These are phyloP conservation scores for Prionailurus bengalensis DNA, from an alignment of 2,113 vertebrate genomes.

Conservation along the genomic window DNA sequence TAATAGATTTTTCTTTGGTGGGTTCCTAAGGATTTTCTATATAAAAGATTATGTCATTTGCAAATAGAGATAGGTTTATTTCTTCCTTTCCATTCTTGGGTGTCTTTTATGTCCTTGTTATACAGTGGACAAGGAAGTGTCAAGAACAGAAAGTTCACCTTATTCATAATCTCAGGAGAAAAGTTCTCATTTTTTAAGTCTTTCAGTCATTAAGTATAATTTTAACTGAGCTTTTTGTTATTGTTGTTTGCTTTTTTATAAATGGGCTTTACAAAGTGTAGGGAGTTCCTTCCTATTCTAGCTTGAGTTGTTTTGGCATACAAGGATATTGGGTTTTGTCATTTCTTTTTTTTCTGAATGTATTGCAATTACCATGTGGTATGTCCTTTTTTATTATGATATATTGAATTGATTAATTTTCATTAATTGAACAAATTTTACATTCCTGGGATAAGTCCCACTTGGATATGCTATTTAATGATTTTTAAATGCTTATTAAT, in stretches of 20 bases:
- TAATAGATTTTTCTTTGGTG: not conserved
- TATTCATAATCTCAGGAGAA: not conserved
- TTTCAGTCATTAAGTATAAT: not conserved
- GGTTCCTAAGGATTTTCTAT: not conserved
- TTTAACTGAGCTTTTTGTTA: not conserved
- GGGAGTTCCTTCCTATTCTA: not conserved
- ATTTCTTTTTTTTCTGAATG: not conserved
- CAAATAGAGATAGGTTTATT: not conserved
- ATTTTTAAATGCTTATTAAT: not conserved
- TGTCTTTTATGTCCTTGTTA: not conserved
- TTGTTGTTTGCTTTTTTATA: not conserved
- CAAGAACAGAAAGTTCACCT: not conserved
- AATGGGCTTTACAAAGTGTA: not conserved
- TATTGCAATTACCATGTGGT: not conserved
- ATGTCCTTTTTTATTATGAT: not conserved
- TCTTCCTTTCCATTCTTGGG: not conserved
- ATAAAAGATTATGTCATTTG: not conserved
- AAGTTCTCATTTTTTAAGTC: not conserved
- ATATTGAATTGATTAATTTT: not conserved
- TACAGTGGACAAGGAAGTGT: not conserved
- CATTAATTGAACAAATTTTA: not conserved
- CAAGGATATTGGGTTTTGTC: not conserved
- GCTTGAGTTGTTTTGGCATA: not conserved
- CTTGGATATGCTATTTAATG: not conserved
- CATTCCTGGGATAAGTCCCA: not conserved